Base-by-base conservation (phyloP, 2,113 vertebrate species). In the Heptranchias perlo region DNA sequence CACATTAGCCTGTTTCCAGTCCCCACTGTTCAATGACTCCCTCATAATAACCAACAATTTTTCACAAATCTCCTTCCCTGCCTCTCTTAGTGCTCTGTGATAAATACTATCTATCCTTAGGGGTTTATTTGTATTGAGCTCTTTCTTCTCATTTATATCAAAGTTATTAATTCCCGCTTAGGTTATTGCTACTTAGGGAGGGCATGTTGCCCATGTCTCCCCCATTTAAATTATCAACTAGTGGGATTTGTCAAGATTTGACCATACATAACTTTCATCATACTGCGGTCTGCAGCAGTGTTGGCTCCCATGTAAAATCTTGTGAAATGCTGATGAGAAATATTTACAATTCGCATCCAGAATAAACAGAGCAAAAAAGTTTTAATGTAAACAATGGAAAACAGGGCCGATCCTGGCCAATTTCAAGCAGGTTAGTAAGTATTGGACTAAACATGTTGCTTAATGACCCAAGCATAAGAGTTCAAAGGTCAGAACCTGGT, bases 371-470 rank as follows among this genome's bases (percentile, higher is more conserved):
- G 25, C 35, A 61, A 61, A n/a, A 92, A 31, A 31, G 11, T 31
- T 89, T 28, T 31, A 54, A 54, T 28, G 23, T 89, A 89, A 89
- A 89, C 86, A 58, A 11, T 89, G 49, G 86, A 31, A 54, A 89
- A 54, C 86, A 89, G 86, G 49, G 28, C 52, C 16, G 86, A 58
- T 58, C 52, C 86, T 89, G 86, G 86, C 86, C 86, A 89, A 35
- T 54, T 89, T 89, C 49, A 89, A 54, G 49, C 86, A 89, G 86
- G 49, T 89, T 89, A 35, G 49, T 89, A 54, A 89, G 58, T 89
- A 89, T 52, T 89, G 28, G 49, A 89, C 23, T 52, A 54, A 89
- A 89, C 86, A 89, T 89, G 49, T 89, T 31, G 86, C 86, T 28
- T 31, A 13, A 31, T 54, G 21, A 89, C 52, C 52, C 86, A 89